Conservation (phyloP, 1,140 invertebrate species). For the Chironomus striatipennis region DNA sequence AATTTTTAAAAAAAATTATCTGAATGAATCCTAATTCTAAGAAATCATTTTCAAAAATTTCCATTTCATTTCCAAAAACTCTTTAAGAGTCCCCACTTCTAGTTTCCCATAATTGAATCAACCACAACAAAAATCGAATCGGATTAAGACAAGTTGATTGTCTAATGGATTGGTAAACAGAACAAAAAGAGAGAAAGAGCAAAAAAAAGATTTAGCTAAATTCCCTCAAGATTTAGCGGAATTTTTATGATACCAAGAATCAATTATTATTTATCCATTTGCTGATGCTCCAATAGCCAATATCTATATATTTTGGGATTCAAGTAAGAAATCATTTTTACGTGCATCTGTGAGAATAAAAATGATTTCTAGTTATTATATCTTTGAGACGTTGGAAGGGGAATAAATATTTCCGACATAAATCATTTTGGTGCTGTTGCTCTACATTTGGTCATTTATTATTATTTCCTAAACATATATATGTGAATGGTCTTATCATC, state of each 20-base stretch:
- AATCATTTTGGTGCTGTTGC: background rate
- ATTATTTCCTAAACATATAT: background rate
- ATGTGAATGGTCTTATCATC: background rate
- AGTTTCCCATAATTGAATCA: no score
- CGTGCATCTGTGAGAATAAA: no score
- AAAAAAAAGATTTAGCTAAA: background rate
- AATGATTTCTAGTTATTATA: no score
- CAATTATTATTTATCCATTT: conserved; percentile 15
- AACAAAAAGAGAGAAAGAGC: background rate
- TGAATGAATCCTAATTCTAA: no score
- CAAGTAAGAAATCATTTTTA: background rate
- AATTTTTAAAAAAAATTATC: no score
- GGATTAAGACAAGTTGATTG: conserved; percentile 2
- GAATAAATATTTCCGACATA: conserved; percentile 12
- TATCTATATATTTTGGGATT: background rate
- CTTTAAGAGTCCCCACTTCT: no score
- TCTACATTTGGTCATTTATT: background rate
- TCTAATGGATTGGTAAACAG: background rate
- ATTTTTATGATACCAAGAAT: conserved; percentile 9
- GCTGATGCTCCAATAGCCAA: background rate
- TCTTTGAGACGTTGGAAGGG: background rate
- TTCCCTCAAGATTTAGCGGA: conserved; percentile 1
- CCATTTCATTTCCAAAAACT: no score
- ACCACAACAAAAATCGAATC: background rate
- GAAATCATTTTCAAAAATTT: no score